Percentiles rank a stretch among this genome's conserved stretches.
These are phyloP conservation scores for Melinopterus prodromus DNA, from an alignment of 2,888 invertebrate species.

Conservation along the genomic window DNA sequence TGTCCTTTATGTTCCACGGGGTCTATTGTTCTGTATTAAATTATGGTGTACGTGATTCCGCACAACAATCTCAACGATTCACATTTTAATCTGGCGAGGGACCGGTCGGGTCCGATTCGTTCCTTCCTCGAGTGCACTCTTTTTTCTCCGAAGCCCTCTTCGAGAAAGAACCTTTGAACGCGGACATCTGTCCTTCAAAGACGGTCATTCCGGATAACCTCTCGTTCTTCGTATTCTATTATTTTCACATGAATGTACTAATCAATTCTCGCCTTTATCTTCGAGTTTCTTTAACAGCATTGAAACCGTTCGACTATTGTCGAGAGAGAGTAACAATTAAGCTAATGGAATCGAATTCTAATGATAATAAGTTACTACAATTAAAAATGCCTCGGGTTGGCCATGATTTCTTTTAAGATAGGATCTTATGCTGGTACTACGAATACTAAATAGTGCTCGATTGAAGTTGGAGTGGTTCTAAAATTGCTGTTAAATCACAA, in stretches of 20 bases:
- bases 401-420: no score
- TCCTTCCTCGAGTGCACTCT: neutral
- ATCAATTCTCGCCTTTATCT: neutral
- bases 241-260: neutral
- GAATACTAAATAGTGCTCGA: no score
- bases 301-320: neutral
- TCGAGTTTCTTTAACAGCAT: neutral
- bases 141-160: neutral
- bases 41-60: slow-evolving; percentile 19
- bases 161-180: neutral
- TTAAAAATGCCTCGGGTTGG: no score
- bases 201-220: neutral
- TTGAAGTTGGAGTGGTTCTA: no score
- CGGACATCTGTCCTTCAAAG: slow-evolving; percentile 4
- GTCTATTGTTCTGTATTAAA: slow-evolving; percentile 24
- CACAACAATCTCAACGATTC: slow-evolving; percentile 18
- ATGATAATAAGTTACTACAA: no score
- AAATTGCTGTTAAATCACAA: no score
- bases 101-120: neutral
- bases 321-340: no score
- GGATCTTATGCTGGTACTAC: no score
- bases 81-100: slow-evolving; percentile 12
- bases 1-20: slow-evolving; percentile 22
- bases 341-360: no score
- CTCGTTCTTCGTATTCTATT: neutral